Evolutionary conservation across 2,113 vertebrate species (phyloP).

Genomic region (Dasypus novemcinctus): DNA sequence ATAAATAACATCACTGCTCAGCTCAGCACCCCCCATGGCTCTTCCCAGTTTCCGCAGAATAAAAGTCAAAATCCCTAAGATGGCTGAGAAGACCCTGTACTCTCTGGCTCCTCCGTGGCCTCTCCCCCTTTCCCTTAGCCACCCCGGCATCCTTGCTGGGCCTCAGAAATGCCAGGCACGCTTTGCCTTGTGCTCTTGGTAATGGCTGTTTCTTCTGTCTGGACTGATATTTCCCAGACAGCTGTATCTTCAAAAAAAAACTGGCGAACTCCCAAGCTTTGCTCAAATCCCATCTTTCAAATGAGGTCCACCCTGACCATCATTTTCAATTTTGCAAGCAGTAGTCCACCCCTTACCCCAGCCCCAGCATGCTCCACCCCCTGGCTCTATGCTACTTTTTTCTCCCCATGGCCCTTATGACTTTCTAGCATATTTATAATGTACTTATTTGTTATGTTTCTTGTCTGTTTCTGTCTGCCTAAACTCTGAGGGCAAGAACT

Average conservation of each 20-base stretch:
- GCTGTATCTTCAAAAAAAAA: background rate
- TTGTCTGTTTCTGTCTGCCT: background rate
- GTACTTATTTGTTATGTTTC: background rate
- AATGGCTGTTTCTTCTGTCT: background rate
- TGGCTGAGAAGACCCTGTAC: background rate
- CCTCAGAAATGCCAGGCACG: background rate
- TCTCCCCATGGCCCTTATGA: background rate
- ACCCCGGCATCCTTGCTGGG: background rate
- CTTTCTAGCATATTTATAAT: background rate
- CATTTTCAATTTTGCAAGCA: background rate
- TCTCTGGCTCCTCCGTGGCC: background rate
- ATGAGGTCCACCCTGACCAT: background rate
- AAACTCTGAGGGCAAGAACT: background rate
- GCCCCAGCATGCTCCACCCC: too few species aligned
- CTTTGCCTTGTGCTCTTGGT: background rate
- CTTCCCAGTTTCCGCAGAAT: background rate
- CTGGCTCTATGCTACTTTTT: background rate
- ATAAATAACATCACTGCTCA: background rate
- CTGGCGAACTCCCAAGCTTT: background rate
- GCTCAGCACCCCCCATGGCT: background rate
- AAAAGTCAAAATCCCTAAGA: background rate
- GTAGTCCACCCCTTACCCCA: too few species aligned
- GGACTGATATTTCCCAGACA: background rate
- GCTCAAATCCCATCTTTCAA: background rate
- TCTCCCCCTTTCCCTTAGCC: background rate